Evolutionary conservation across 2,797 vertebrate species (phyloP).

Genomic region (Macropodus opercularis): DNA sequence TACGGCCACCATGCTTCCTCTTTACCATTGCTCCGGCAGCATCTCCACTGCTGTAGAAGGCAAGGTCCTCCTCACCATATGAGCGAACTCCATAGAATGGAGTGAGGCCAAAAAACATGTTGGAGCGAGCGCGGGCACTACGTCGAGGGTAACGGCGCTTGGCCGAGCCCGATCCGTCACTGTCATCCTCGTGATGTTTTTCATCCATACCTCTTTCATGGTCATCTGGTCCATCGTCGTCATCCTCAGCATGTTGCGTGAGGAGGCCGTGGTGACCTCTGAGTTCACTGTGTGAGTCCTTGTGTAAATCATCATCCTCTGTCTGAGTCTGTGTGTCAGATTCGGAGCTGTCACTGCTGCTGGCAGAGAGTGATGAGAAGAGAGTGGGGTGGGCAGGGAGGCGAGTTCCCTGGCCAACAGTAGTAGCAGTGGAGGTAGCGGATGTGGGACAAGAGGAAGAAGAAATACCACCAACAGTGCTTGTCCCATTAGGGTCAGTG

Average conservation of each 20-base stretch:
- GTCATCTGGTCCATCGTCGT: constrained; percentile 75
- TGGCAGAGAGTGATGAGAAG: constrained; percentile 79
- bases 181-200: constrained; percentile 91
- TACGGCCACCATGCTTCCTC: constrained; percentile 85
- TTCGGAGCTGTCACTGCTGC: constrained; percentile 83
- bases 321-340: constrained; percentile 77
- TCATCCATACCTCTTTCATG: constrained; percentile 79
- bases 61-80: constrained; percentile 95
- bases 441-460: constrained; percentile 72
- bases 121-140: constrained; percentile 97
- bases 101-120: constrained; percentile 98
- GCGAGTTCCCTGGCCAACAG: constrained; percentile 68
- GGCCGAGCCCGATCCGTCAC: constrained; percentile 87
- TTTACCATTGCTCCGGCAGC: constrained; percentile 81
- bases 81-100: constrained; percentile 97
- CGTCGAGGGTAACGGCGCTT: constrained; percentile 96
- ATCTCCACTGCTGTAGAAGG: constrained; percentile 88
- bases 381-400: constrained; percentile 65
- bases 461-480: constrained; percentile 62
- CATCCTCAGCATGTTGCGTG: constrained; percentile 65
- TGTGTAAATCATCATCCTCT: constrained; percentile 71
- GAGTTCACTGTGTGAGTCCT: constrained; percentile 52
- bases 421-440: constrained; percentile 69
- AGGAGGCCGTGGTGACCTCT: constrained; percentile 60
- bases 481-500: constrained; percentile 86